These are phyloP conservation scores for Phylloscopus collybita DNA, from an alignment of 2,797 vertebrate genomes.

Conservation along the genomic window DNA sequence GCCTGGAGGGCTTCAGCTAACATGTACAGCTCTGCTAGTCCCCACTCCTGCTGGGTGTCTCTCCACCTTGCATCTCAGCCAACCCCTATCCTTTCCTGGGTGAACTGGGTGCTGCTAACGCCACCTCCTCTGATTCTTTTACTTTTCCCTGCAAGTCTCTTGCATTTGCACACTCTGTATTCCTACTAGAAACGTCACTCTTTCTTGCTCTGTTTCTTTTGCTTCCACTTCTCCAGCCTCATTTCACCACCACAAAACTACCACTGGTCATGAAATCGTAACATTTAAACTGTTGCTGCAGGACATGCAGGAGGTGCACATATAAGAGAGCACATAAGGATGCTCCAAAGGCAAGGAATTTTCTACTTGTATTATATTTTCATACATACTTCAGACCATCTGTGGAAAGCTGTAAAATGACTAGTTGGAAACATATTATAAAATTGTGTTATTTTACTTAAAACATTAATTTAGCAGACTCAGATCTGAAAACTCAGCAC, in stretches of 20 bases:
- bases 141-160: background rate
- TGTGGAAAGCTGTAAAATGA: slow-evolving; percentile 54
- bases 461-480: slow-evolving; percentile 31
- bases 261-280: background rate
- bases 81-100: background rate
- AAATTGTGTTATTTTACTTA: slow-evolving; percentile 35
- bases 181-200: background rate
- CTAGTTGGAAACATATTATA: slow-evolving; percentile 27
- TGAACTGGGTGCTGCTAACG: background rate
- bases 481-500: background rate
- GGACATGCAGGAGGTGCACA: background rate
- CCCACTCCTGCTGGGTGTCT: background rate
- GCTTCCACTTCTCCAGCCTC: background rate
- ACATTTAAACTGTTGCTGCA: background rate
- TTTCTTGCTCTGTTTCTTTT: background rate
- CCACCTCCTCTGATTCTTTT: background rate
- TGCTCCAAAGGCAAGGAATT: background rate
- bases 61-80: background rate
- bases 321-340: background rate
- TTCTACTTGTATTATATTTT: slow-evolving; percentile 28
- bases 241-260: background rate
- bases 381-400: slow-evolving; percentile 22
- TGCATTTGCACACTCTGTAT: background rate
- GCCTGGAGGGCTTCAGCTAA: background rate
- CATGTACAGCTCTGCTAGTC: background rate